These are phyloP conservation scores for Microplitis deprimator DNA, from an alignment of 2,888 invertebrate genomes.

Conservation along the genomic window DNA sequence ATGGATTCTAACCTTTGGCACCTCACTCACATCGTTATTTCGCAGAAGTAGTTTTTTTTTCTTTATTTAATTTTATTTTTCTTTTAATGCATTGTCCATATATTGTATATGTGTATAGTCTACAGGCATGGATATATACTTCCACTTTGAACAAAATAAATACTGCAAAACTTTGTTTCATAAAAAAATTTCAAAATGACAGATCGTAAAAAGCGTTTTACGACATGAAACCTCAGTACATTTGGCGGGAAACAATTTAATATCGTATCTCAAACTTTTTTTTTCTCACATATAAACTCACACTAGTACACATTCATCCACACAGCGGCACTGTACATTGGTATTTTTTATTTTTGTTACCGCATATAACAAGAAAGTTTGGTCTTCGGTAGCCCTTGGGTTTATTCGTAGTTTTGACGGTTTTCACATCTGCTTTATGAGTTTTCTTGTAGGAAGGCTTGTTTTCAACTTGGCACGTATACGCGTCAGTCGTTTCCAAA, in stretches of 20 bases:
- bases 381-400: slow-evolving; percentile 16
- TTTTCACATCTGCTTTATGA: slow-evolving; percentile 39
- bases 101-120: neutral
- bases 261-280: slow-evolving; percentile 31
- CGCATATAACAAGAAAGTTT: slow-evolving; percentile 29
- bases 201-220: slow-evolving; percentile 24
- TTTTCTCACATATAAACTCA: neutral
- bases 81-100: neutral
- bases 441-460: slow-evolving; percentile 30
- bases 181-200: slow-evolving; percentile 22
- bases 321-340: neutral
- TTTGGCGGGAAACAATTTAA: slow-evolving; percentile 32
- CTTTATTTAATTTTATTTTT: slow-evolving; percentile 10
- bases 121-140: neutral
- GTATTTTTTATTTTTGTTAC: slow-evolving; percentile 15
- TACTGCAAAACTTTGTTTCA: slow-evolving; percentile 18
- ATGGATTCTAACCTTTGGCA: slow-evolving; percentile 13
- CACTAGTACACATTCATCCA: neutral
- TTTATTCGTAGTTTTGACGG: slow-evolving; percentile 38
- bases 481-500: slow-evolving; percentile 30
- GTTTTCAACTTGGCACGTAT: slow-evolving; percentile 29
- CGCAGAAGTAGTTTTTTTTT: neutral
- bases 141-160: slow-evolving; percentile 17
- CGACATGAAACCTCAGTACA: slow-evolving; percentile 27
- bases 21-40: slow-evolving; percentile 8